Base-by-base conservation (phyloP, 35 echinoderm and acorn worm genomes). In the Diadema setosum region DNA sequence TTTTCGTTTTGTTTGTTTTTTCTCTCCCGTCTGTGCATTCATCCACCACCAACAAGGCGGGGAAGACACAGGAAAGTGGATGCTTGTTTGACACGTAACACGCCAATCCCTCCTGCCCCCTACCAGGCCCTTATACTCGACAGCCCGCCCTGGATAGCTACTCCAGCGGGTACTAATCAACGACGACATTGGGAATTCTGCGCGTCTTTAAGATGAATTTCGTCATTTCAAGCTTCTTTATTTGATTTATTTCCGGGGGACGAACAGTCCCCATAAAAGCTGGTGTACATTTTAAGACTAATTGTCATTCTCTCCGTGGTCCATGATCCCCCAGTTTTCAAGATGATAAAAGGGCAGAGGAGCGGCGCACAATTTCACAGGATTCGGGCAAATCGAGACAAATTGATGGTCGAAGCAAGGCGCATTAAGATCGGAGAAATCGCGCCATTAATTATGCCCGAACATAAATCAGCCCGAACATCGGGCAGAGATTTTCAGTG, bases 391-490 rank as follows among this genome's bases (percentile, higher is more conserved):
- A 67, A 67, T 67, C 63, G 63, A 67, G 63, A 67, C 37, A 67
- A 67, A 67, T 67, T 67, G 63, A 67, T 67, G 21, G 27, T 67
- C 63, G 63, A 0, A 67, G 63, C 63, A 34, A 26, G 63, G 27
- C 63, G 63, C 63, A 67, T 67, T 67, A 67, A n/a, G 63, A 67
- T 26, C 63, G 63, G 27, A 33, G 63, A 67, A 67, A 67, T 67
- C 63, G 63, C 63, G 63, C 63, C 63, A 67, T 67, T 34, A 67
- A 67, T 67, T 67, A 67, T 67, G 63, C 63, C 63, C 63, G 63
- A 33, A 67, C 63, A 67, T 67, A 67, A 67, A 67, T 67, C 63
- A 67, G 63, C 37, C 27, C 27, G 37, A 67, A 67, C 30, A 26
- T 9, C 63, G 27, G 63, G 37, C 63, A 67, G 63, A 67, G 37